These are phyloP conservation scores for Meloe dianella DNA, from an alignment of 2,888 invertebrate species.

Conservation along the genomic window DNA sequence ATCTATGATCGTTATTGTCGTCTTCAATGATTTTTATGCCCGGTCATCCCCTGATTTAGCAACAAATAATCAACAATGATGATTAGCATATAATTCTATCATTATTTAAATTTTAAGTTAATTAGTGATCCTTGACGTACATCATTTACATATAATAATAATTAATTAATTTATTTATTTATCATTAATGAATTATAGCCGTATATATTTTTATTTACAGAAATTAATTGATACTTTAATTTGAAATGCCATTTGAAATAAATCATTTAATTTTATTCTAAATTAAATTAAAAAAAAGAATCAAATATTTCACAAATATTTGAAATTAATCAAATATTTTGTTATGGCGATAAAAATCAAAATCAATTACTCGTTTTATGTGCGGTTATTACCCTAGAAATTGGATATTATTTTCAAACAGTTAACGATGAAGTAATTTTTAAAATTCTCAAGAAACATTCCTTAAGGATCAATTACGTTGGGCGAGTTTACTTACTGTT, in stretches of 20 bases:
- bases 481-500: no score
- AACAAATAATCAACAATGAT: constrained; percentile 11
- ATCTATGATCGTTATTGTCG: constrained; percentile 14
- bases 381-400: neutral
- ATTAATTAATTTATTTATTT: neutral
- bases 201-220: neutral
- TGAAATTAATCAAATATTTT: no score
- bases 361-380: neutral
- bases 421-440: neutral
- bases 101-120: neutral
- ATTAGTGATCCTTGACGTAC: neutral
- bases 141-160: neutral
- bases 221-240: neutral
- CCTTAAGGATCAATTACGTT: no score
- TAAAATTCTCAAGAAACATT: no score
- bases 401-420: no score
- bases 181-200: neutral
- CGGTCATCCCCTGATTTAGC: constrained; percentile 15
- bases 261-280: no score
- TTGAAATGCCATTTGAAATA: neutral
- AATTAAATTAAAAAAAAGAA: no score
- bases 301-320: no score
- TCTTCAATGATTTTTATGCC: constrained; percentile 9
- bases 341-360: no score
- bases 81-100: neutral